Conservation (phyloP, 1,140 invertebrate species). For the Drosophila virilis region DNA sequence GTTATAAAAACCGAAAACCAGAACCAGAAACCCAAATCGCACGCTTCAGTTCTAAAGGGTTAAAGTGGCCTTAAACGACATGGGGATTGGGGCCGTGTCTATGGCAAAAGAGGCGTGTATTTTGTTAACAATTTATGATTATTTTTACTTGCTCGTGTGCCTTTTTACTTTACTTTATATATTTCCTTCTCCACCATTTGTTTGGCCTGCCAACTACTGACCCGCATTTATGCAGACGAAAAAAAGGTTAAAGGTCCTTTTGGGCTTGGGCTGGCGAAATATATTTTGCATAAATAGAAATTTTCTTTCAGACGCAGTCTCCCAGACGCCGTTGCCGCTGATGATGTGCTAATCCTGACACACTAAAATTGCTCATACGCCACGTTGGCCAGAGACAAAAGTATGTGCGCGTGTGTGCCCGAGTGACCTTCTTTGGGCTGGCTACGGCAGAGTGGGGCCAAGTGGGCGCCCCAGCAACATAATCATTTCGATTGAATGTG, state of each 20-base stretch:
- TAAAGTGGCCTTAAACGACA: constrained; percentile 68
- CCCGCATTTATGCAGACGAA: constrained; percentile 48
- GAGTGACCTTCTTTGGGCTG: neutral
- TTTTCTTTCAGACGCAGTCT: constrained; percentile 31
- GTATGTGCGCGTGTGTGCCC: neutral
- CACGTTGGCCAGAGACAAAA: constrained; percentile 17
- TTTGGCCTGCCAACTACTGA: constrained; percentile 47
- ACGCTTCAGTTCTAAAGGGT: constrained; percentile 60
- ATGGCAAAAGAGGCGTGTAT: constrained; percentile 42
- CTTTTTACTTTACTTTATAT: constrained; percentile 14
- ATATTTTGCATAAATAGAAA: constrained; percentile 48
- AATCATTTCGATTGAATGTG: constrained; percentile 36
- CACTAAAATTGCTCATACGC: constrained; percentile 42
- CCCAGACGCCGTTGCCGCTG: constrained; percentile 29
- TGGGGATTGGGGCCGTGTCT: constrained; percentile 14
- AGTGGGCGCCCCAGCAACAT: constrained; percentile 27
- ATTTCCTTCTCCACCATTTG: neutral
- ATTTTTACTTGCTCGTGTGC: constrained; percentile 58
- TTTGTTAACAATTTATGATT: constrained; percentile 76
- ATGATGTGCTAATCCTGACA: constrained; percentile 67
- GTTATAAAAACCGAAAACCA: constrained; percentile 24
- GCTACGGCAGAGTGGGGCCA: neutral
- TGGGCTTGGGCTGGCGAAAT: neutral
- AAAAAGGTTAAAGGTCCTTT: constrained; percentile 42
- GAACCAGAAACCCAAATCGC: constrained; percentile 63